Evolutionary conservation across 2,797 vertebrate genomes (phyloP).

Genomic region (Amniataba percoides): DNA sequence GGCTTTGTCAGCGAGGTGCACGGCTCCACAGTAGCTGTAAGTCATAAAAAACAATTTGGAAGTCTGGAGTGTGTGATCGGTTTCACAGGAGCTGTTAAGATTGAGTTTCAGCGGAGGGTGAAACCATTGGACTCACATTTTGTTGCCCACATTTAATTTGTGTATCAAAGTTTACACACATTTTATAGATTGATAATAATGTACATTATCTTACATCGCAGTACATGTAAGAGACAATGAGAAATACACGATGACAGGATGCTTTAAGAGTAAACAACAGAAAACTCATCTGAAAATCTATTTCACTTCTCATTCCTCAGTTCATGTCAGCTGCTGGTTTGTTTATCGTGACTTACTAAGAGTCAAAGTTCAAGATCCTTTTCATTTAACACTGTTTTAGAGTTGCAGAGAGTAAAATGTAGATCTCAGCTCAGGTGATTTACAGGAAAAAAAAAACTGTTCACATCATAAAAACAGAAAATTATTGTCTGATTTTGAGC

Average conservation of each 20-base stretch:
- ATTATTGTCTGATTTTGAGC: neutral
- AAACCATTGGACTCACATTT: neutral
- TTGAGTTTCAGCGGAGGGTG: neutral
- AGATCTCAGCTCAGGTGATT: neutral
- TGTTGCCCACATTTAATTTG: neutral
- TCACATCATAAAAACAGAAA: too few species aligned
- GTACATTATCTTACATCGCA: constrained; percentile 5
- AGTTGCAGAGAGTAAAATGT: neutral
- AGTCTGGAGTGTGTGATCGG: neutral
- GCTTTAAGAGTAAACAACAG: constrained; percentile 4
- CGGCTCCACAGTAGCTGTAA: constrained; percentile 16
- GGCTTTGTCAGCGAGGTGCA: neutral
- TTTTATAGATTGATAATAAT: neutral
- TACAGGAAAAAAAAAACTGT: neutral
- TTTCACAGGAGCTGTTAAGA: constrained; percentile 14
- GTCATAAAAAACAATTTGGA: constrained; percentile 20
- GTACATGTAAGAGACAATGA: neutral
- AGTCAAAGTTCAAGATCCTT: neutral
- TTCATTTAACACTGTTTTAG: neutral
- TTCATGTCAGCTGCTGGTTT: neutral
- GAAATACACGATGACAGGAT: neutral
- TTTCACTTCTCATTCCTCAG: neutral
- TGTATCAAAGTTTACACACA: neutral
- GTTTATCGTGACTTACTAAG: neutral
- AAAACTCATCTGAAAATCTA: neutral